These are phyloP conservation scores for Argopecten irradians DNA, from an alignment of 1,140 invertebrate species.

Conservation along the genomic window DNA sequence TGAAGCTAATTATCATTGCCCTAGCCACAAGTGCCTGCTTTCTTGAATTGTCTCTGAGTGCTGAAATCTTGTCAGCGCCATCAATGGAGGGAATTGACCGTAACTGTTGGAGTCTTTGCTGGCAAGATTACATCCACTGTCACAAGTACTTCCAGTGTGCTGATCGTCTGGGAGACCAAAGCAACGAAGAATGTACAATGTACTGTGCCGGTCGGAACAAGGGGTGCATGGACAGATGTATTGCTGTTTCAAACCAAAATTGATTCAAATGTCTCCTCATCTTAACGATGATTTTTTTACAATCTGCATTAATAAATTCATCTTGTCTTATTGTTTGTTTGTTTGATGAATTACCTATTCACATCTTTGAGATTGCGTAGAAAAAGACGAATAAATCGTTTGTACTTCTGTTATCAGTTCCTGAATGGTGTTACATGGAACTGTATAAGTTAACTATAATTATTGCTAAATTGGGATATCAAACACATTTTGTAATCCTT, in stretches of 20 bases:
- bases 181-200: not conserved
- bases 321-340: no score
- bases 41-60: not conserved
- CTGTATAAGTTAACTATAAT: no score
- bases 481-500: no score
- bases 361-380: no score
- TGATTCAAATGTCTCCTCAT: not conserved
- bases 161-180: not conserved
- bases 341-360: no score
- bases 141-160: constrained; percentile 5
- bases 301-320: no score
- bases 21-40: not conserved
- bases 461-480: no score
- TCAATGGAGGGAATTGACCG: not conserved
- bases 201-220: not conserved
- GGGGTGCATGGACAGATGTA: not conserved
- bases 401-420: no score
- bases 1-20: not conserved
- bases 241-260: not conserved
- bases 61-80: not conserved
- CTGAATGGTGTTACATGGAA: no score
- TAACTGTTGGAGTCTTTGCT: not conserved
- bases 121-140: not conserved
- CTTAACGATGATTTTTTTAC: no score
- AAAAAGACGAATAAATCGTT: no score